phyloP scores from a whole-genome alignment of 1,140 invertebrate genomes.

The Heliconius hewitsoni region DNA sequence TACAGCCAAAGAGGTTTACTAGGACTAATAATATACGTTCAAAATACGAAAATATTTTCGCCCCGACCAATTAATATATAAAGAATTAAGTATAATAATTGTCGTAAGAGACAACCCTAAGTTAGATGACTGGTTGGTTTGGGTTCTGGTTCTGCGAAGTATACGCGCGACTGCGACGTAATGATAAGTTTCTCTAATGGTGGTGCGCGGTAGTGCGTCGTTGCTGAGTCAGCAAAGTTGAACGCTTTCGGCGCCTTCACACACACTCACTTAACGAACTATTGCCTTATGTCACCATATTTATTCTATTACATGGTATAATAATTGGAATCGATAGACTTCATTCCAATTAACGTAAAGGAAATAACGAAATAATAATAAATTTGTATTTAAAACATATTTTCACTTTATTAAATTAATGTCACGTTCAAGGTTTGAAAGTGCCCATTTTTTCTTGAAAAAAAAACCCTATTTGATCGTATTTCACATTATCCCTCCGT shows the following conservation, averaged over 20 bases:
- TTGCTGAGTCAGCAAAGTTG: conserved; percentile 75
- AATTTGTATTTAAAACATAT: not conserved
- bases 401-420: conserved; percentile 1
- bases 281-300: conserved; percentile 17
- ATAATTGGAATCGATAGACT: not conserved
- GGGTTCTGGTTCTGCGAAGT: conserved; percentile 61
- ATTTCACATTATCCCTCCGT: conserved; percentile 72
- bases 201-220: conserved; percentile 55
- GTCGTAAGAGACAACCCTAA: conserved; percentile 14
- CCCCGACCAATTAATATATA: too few species aligned
- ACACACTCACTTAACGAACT: conserved; percentile 33
- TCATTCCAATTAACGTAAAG: not conserved
- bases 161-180: conserved; percentile 55
- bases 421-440: not conserved
- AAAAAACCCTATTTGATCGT: conserved; percentile 49
- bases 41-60: too few species aligned
- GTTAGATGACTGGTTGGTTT: conserved; percentile 63
- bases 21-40: too few species aligned
- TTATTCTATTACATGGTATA: conserved; percentile 5
- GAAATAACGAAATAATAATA: not conserved
- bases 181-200: conserved; percentile 67
- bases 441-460: not conserved
- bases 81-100: not conserved
- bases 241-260: conserved; percentile 62
- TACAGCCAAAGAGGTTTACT: too few species aligned